A percentile compares a stretch with the other conserved stretches of the same genome.
Conservation (phyloP, 2,797 vertebrate species). For the Falco berigora region DNA sequence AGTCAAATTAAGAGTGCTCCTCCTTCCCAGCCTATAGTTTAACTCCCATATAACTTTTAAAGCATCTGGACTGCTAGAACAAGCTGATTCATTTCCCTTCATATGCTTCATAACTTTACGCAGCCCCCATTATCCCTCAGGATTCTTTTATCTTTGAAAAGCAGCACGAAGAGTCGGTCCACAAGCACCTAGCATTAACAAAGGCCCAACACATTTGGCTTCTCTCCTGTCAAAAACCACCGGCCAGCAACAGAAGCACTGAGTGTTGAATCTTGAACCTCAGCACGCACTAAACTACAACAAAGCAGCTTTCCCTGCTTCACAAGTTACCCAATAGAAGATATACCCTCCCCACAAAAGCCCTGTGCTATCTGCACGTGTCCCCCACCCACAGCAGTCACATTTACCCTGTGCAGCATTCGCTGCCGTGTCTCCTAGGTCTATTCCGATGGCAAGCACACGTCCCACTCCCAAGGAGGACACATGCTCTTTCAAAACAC, state of each 20-base stretch:
- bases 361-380: rapidly evolving
- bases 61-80: background rate
- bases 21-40: background rate
- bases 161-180: background rate
- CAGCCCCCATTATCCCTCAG: background rate
- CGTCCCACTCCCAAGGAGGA: rapidly evolving
- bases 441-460: rapidly evolving
- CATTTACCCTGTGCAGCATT: rapidly evolving
- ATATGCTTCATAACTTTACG: background rate
- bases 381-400: background rate
- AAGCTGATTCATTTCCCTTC: background rate
- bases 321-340: background rate
- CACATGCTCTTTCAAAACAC: background rate
- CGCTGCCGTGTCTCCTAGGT: rapidly evolving
- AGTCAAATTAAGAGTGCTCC: background rate
- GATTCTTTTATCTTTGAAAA: background rate
- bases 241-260: background rate
- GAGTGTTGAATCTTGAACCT: background rate
- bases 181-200: background rate
- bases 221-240: background rate
- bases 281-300: rapidly evolving
- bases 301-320: background rate
- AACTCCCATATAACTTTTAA: background rate
- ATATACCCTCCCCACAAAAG: background rate
- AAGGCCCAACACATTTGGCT: background rate